Evolutionary conservation across 2,113 vertebrate genomes (phyloP).

Genomic region (Isurus oxyrinchus): DNA sequence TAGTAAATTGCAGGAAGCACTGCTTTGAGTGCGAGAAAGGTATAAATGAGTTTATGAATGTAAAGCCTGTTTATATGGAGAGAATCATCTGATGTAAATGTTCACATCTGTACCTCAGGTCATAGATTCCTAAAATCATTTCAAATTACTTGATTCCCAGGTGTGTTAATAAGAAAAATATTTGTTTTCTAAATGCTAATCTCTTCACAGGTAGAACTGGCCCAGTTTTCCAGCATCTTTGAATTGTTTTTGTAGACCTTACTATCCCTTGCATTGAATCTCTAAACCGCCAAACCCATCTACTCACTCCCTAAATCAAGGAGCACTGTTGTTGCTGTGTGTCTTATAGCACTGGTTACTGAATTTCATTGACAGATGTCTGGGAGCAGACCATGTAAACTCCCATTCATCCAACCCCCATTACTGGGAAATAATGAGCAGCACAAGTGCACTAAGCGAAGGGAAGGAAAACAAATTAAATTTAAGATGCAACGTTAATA

Average conservation of each 20-base stretch:
- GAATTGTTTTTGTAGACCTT: not conserved
- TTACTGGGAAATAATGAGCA: not conserved
- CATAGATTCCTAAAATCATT: not conserved
- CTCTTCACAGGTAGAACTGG: not conserved
- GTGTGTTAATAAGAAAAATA: not conserved
- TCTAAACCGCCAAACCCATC: not conserved
- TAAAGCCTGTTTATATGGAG: not conserved
- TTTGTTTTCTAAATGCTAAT: not conserved
- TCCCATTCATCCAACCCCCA: not conserved
- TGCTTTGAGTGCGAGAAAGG: not conserved
- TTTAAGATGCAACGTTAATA: not conserved
- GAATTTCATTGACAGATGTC: slow-evolving; percentile 10
- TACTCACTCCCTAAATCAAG: not conserved
- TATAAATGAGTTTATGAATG: not conserved
- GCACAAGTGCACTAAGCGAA: not conserved
- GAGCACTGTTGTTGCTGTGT: not conserved
- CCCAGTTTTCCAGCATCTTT: not conserved
- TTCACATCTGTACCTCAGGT: not conserved
- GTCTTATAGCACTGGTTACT: not conserved
- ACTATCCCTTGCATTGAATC: not conserved
- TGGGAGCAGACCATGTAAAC: not conserved
- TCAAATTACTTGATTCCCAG: not conserved
- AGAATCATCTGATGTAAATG: not conserved
- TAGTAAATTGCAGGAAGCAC: not conserved
- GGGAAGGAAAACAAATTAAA: not conserved